Evolutionary conservation across 2,113 vertebrate genomes (phyloP), one percentile per base, ranked within the genome.

Genomic region (Oreochromis tanganicae): DNA sequence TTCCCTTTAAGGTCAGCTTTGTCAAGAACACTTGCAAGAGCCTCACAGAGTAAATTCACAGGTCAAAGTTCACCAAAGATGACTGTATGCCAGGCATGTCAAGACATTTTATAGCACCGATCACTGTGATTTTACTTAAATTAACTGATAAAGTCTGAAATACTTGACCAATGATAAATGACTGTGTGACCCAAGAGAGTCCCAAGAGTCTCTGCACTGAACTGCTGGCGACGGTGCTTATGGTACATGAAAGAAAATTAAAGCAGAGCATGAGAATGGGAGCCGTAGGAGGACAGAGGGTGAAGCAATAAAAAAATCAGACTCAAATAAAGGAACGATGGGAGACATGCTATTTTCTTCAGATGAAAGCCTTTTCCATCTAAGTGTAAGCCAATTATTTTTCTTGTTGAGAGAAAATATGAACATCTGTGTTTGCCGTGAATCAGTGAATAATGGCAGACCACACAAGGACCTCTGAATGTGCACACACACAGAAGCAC

Each of bases 401-500:
- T 91, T 84, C 84, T 92, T 88, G 78, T 86, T 75, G 84, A 87
- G 85, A 85, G 80, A 92, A 91, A 90, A 93, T 89, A 85, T 89
- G 92, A 94, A 86, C 88, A 93, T 93, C 88, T 93, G 90, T 92
- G 93, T 93, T 91, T 93, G 85, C 85, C 85, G 61, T 91, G 85
- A 94, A 89, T 92, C 57, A 71, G 36, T 80, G 91, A 90, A 91
- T 89, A 92, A 91, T 83, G 84, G 80, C 32, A 79, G 81, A 29
- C 9, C 29, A 13, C 78, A 80, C 56, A 85, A 73, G 36, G 52
- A 85, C 81, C 63, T 61, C 83, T 82, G 24, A 89, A 85, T 5
- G 24, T 66, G 61, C 82, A 80, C 85, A 87, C 41, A 85, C 29
- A 68, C 83, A 82, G 8, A 34, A 14, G 16, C 50, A 52, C 27